Evolutionary conservation across 2,113 vertebrate genomes (phyloP).

Genomic region (Cebus imitator): DNA sequence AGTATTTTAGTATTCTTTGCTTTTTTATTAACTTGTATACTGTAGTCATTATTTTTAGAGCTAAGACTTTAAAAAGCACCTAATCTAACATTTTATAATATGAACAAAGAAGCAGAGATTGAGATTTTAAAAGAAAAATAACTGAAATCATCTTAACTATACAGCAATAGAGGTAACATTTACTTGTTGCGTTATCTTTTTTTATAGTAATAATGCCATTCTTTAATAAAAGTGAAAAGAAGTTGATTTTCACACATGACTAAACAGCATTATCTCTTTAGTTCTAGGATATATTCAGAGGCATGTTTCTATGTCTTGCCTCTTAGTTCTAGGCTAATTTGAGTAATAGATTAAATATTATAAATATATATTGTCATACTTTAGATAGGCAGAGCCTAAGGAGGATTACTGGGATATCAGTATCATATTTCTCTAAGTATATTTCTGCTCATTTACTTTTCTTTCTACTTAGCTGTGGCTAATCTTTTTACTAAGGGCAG

Average conservation of each 20-base stretch:
- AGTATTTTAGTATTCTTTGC: neutral
- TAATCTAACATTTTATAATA: slow-evolving; percentile 8
- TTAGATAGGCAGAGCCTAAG: neutral
- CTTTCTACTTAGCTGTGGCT: neutral
- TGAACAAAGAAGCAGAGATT: neutral
- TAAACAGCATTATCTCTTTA: neutral
- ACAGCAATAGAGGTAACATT: neutral
- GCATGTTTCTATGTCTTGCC: neutral
- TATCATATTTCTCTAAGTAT: neutral
- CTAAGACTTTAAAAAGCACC: slow-evolving; percentile 24
- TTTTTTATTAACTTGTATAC: neutral
- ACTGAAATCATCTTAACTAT: neutral
- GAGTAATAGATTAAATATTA: neutral
- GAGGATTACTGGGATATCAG: neutral
- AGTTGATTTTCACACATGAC: neutral
- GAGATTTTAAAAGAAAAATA: slow-evolving; percentile 1
- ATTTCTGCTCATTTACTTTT: slow-evolving; percentile 7
- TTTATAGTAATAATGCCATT: neutral
- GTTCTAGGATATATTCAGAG: neutral
- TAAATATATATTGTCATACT: neutral
- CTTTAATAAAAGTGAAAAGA: slow-evolving; percentile 22
- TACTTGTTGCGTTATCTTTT: slow-evolving; percentile 4
- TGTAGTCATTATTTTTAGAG: neutral
- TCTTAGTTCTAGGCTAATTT: neutral
- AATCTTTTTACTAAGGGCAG: neutral